Evolutionary conservation across 2,113 vertebrate genomes (phyloP).

Genomic region (Odobenus rosmarus): DNA sequence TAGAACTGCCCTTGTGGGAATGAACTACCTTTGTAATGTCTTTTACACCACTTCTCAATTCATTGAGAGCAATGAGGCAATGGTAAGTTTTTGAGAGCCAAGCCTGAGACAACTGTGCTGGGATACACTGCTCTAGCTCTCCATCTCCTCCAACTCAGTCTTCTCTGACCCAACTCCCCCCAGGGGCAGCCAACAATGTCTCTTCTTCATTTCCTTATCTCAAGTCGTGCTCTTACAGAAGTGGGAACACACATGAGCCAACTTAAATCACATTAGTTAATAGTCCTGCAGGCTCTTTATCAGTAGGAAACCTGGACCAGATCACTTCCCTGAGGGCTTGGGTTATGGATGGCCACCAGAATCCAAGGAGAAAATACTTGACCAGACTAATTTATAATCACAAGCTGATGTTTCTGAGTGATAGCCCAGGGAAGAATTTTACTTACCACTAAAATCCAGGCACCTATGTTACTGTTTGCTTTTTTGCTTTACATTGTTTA

Average conservation of each 20-base stretch:
- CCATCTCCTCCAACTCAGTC: not conserved
- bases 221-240: not conserved
- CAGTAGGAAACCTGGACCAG: not conserved
- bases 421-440: not conserved
- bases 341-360: not conserved
- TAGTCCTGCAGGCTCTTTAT: not conserved
- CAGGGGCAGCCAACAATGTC: not conserved
- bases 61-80: not conserved
- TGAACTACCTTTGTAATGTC: not conserved
- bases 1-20: not conserved
- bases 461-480: not conserved
- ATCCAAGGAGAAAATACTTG: constrained; percentile 27
- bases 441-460: constrained; percentile 22
- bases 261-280: constrained; percentile 28
- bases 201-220: not conserved
- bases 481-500: constrained; percentile 27
- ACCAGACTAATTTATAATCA: constrained; percentile 2
- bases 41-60: not conserved
- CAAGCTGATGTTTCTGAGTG: not conserved
- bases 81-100: not conserved
- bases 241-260: not conserved
- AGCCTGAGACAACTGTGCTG: not conserved
- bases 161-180: not conserved
- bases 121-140: not conserved
- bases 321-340: not conserved